Evolutionary conservation across 2,888 invertebrate species (phyloP).

Genomic region (Drosophila kuntzei): DNA sequence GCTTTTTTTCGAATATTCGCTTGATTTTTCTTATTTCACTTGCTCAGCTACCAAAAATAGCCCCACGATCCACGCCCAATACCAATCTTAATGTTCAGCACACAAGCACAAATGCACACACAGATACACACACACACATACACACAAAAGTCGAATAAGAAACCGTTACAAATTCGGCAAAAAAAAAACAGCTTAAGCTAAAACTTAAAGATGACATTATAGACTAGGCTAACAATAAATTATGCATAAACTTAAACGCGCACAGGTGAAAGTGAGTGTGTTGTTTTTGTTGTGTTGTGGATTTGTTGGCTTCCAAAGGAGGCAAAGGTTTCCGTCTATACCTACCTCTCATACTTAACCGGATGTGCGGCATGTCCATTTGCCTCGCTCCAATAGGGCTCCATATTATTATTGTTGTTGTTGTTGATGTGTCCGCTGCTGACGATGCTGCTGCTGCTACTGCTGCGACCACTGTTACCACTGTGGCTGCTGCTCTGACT

Average conservation of each 20-base stretch:
- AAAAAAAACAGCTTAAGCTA: conserved; percentile 43
- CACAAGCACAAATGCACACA: conserved; percentile 22
- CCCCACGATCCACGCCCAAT: conserved; percentile 57
- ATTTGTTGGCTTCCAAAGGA: conserved; percentile 13
- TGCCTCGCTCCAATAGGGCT: conserved; percentile 85
- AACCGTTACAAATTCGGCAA: conserved; percentile 31
- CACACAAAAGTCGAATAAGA: conserved; percentile 1
- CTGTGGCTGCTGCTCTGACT: conserved; percentile 16
- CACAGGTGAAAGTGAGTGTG: conserved; percentile 66
- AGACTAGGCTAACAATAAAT: conserved; percentile 51
- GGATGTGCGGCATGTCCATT: conserved; percentile 86
- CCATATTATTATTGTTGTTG: conserved; percentile 75
- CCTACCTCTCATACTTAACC: conserved; percentile 86
- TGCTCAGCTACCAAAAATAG: conserved; percentile 70
- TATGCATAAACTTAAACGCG: conserved; percentile 54
- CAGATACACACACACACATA: conserved; percentile 4
- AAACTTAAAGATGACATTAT: conserved; percentile 44
- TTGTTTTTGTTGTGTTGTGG: conserved; percentile 33
- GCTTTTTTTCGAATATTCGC: conserved; percentile 33
- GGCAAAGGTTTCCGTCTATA: conserved; percentile 52
- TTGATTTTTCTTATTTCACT: conserved; percentile 50
- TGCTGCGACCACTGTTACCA: conserved; percentile 19
- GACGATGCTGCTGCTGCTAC: conserved; percentile 29
- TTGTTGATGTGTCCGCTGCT: conserved; percentile 22
- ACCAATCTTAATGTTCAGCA: conserved; percentile 14